Conservation (phyloP, 2,797 vertebrate species). For the Gastrophryne carolinensis region DNA sequence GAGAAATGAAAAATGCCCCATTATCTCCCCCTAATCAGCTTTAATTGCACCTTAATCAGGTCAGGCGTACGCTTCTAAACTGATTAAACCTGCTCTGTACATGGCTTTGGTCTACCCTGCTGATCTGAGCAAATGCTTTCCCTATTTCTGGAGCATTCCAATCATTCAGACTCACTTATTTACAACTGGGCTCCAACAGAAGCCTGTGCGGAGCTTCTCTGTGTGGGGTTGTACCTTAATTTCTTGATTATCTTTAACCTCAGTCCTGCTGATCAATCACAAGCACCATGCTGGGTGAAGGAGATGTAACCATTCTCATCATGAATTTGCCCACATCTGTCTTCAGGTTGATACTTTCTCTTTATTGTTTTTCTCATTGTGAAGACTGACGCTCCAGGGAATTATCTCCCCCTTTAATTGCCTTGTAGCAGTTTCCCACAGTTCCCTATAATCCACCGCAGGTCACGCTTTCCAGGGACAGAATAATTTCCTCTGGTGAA, state of each 20-base stretch:
- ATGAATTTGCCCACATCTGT: no score
- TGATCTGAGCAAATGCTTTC: neutral
- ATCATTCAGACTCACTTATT: neutral
- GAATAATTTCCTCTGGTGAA: no score
- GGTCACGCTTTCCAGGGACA: no score
- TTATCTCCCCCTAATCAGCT: slow-evolving; percentile 36
- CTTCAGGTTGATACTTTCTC: no score
- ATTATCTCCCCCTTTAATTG: no score
- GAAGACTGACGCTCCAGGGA: no score
- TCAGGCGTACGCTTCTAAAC: slow-evolving; percentile 42
- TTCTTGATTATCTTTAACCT: slow-evolving; percentile 7
- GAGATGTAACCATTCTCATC: no score
- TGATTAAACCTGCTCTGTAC: slow-evolving; percentile 16
- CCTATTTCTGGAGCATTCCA: neutral
- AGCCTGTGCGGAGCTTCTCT: neutral
- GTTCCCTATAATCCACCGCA: no score
- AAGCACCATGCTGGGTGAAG: neutral
- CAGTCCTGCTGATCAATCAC: neutral
- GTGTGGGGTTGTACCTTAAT: neutral
- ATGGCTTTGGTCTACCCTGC: neutral
- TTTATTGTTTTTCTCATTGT: no score
- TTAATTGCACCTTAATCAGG: slow-evolving; percentile 46
- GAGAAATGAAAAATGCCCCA: slow-evolving; percentile 38
- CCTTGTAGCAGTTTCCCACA: no score
- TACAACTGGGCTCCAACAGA: neutral